Conservation (phyloP, 2,888 invertebrate species). For the Embidobia sp. region DNA sequence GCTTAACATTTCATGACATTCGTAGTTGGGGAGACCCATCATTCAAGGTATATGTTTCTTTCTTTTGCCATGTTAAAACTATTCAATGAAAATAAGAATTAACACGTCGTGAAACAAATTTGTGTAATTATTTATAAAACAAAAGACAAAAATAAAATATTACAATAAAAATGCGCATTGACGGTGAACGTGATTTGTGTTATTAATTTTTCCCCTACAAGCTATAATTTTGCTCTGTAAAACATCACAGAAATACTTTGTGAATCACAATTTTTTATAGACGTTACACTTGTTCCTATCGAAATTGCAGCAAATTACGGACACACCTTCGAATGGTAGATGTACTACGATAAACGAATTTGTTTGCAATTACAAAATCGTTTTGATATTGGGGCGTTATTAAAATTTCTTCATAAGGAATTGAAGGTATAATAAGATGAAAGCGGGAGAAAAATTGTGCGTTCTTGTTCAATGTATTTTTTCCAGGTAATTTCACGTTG, state of each 20-base stretch:
- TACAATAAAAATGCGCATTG: slow-evolving; percentile 38
- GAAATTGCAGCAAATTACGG: no score
- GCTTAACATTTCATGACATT: no score
- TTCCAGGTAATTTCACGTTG: slow-evolving; percentile 20
- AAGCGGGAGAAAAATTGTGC: slow-evolving; percentile 27
- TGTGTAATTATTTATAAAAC: slow-evolving; percentile 57
- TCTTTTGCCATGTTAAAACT: slow-evolving; percentile 29
- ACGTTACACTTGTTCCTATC: background rate
- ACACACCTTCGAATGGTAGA: slow-evolving; percentile 15
- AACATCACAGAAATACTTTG: no score
- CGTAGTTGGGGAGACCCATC: no score
- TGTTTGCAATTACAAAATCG: slow-evolving; percentile 19
- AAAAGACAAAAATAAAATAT: slow-evolving; percentile 39
- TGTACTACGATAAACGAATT: slow-evolving; percentile 14
- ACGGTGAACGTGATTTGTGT: no score
- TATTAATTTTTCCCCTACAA: no score
- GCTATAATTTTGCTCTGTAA: background rate
- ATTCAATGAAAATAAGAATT: slow-evolving; percentile 22
- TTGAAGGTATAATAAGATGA: slow-evolving; percentile 17
- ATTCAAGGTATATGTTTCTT: slow-evolving; percentile 26
- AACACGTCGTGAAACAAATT: slow-evolving; percentile 30
- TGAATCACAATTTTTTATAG: background rate
- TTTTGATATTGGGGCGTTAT: slow-evolving; percentile 10
- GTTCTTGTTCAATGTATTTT: slow-evolving; percentile 24
- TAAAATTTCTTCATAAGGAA: slow-evolving; percentile 21